Percentiles rank a stretch among this genome's conserved stretches.
Conservation (phyloP, 2,113 vertebrate species). For the Pygoscelis adeliae region DNA sequence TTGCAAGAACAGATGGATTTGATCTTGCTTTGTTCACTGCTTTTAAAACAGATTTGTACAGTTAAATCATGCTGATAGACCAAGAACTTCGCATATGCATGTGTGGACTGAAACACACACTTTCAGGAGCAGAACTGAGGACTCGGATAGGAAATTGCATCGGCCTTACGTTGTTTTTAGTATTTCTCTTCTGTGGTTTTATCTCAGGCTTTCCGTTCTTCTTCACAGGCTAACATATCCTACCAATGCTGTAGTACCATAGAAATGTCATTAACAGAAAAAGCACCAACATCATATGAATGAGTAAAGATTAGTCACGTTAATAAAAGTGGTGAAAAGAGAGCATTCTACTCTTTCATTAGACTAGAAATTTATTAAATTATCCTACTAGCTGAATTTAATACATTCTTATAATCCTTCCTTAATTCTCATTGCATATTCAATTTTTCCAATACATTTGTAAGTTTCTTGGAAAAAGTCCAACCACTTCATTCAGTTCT, state of each 20-base stretch:
- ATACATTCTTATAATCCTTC: not conserved
- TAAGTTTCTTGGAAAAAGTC: not conserved
- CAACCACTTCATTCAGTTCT: not conserved
- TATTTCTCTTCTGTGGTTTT: not conserved
- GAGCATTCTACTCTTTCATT: not conserved
- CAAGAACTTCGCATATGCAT: not conserved
- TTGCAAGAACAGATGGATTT: not conserved
- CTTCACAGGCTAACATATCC: not conserved
- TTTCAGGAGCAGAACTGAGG: not conserved
- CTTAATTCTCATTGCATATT: not conserved
- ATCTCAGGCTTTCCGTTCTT: not conserved
- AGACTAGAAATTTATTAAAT: not conserved
- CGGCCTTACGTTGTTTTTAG: not conserved
- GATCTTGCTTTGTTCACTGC: not conserved
- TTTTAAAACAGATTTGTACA: not conserved
- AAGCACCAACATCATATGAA: not conserved
- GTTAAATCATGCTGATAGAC: not conserved
- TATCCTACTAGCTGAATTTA: not conserved
- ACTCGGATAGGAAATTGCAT: not conserved
- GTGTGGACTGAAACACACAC: accelerated
- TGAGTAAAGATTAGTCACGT: not conserved
- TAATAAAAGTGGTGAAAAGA: not conserved
- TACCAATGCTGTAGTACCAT: not conserved
- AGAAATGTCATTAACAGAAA: not conserved
- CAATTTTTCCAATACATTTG: not conserved